Evolutionary conservation across 1,140 invertebrate genomes (phyloP).

Genomic region (Drosophila ficusphila): DNA sequence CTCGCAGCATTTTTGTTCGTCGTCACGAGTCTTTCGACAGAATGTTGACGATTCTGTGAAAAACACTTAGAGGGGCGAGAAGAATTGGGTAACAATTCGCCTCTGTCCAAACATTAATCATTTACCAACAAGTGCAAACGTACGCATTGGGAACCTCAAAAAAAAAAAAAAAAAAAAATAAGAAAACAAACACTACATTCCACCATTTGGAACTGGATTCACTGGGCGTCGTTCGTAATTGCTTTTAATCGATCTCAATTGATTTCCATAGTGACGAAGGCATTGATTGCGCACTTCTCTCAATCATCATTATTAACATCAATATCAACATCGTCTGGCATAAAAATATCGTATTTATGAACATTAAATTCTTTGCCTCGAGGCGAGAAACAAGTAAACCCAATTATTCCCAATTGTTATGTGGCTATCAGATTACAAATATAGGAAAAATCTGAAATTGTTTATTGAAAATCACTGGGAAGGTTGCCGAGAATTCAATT

Average conservation of each 20-base stretch:
- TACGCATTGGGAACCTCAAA: constrained; percentile 12
- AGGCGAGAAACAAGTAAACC: constrained; percentile 36
- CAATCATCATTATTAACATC: constrained; percentile 19
- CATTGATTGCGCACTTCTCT: constrained; percentile 63
- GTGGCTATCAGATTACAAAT: constrained; percentile 45
- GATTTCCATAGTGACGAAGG: constrained; percentile 74
- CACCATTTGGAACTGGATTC: constrained; percentile 19
- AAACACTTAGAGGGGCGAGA: neutral
- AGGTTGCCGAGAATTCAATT: constrained; percentile 31
- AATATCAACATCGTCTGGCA: constrained; percentile 6
- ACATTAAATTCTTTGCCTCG: neutral
- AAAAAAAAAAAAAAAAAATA: neutral
- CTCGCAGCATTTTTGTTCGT: constrained; percentile 51
- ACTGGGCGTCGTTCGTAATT: constrained; percentile 67
- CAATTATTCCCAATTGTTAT: constrained; percentile 45
- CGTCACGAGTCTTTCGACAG: constrained; percentile 42
- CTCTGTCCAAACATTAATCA: constrained; percentile 28
- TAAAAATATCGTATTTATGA: constrained; percentile 13
- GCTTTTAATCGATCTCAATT: constrained; percentile 74
- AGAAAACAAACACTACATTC: neutral
- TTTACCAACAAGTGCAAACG: constrained; percentile 20
- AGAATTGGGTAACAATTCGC: neutral
- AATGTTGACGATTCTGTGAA: constrained; percentile 18
- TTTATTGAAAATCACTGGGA: constrained; percentile 45
- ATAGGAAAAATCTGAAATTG: constrained; percentile 28